Base-by-base conservation (phyloP, 1,140 invertebrate species). In the Drosophila pectinifera region DNA sequence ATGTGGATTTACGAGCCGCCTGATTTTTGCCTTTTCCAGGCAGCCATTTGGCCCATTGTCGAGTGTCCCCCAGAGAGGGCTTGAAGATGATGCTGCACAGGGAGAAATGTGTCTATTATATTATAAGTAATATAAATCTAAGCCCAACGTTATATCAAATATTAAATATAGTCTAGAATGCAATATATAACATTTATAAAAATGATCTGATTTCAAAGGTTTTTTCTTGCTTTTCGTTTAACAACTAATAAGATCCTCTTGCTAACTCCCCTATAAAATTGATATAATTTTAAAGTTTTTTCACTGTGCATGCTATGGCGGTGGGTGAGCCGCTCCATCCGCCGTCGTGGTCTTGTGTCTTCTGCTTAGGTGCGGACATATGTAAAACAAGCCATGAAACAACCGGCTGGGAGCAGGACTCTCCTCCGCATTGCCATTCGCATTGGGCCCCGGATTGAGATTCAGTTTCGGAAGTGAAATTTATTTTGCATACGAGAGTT, bases 401-500 rank as follows among this genome's bases (percentile, higher is more conserved):
- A 86, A 74, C 63, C 43, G 75, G 61, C 73, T 78, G 76, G 34
- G 38, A 57, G 62, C 34, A 67, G 55, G 62, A 68, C 61, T 31
- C 58, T 48, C 42, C 24, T 48, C 46, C 24, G 18, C 31, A 31
- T 26, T 28, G 41, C 39, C 48, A 55, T 55, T 56, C 54, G 39
- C 53, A 64, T 65, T 41, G 39, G 34, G 63, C 38, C 41, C 42
- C 59, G 36, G 59, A 38, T 43, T 69, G 61, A 53, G 58, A 73
- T 78, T 83, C 80, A 80, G 86, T 80, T 90, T 90, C 80, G 89
- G 89, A 91, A 91, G 89, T 91, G 89, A 91, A 91, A 91, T 89
- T 89, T 91, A 91, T 91, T 91, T 90, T 91, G 85, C 85, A 91
- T 91, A 90, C 64, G 64, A 51, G 48, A 34, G 5, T 31, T 28